Evolutionary conservation across 2,888 invertebrate species (phyloP).

Genomic region (Caenorhabditis parvicauda): DNA sequence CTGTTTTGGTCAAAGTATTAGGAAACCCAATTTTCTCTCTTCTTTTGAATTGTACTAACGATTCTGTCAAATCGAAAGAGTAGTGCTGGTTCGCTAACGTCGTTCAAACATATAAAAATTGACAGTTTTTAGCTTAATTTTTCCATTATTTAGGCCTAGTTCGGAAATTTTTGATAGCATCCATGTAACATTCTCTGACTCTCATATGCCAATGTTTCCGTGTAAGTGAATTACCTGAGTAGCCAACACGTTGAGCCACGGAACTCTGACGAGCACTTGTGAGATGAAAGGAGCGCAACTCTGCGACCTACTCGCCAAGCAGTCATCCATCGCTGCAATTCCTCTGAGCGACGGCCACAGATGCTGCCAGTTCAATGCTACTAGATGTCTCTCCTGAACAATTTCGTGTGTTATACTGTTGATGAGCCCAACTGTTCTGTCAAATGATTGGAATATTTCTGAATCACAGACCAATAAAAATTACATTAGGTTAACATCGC

Average conservation of each 20-base stretch:
- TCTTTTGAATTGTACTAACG: conserved; percentile 11
- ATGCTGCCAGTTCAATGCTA: conserved; percentile 33
- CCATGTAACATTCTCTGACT: background rate
- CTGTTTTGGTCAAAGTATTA: too few relatives aligned
- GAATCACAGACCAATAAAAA: too few relatives aligned
- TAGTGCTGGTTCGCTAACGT: too few relatives aligned
- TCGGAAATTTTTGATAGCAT: too few relatives aligned
- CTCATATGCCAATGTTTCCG: background rate
- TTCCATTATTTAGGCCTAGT: too few relatives aligned
- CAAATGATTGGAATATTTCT: too few relatives aligned
- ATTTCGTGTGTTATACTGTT: background rate
- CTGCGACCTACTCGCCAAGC: conserved; percentile 30
- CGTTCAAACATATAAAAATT: too few relatives aligned
- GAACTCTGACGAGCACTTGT: conserved; percentile 52
- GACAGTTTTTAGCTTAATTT: too few relatives aligned
- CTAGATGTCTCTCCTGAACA: conserved; percentile 27
- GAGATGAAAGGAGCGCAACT: conserved; percentile 49
- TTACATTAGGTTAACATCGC: background rate
- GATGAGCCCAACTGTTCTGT: too few relatives aligned
- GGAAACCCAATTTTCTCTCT: conserved; percentile 1
- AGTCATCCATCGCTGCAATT: conserved; percentile 31
- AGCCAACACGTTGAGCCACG: conserved; percentile 37
- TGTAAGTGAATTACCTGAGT: conserved; percentile 26
- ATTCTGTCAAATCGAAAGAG: too few relatives aligned
- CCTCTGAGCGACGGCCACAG: conserved; percentile 40